Conservation (phyloP, 1,140 invertebrate genomes). For the Drosophila ogumai region DNA sequence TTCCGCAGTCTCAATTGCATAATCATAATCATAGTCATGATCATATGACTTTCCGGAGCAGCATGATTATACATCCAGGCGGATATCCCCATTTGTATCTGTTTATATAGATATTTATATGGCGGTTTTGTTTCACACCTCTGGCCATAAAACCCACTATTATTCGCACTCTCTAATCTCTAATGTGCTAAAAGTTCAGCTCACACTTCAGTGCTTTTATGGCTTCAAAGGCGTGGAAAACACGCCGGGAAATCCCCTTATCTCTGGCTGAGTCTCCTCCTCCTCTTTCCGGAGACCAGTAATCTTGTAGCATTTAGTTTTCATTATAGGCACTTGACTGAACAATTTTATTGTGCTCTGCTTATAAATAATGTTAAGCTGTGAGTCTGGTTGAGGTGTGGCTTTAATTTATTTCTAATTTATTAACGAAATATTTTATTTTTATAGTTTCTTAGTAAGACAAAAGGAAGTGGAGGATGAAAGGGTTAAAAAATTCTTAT, state of each 20-base stretch:
- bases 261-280: slow-evolving; percentile 2
- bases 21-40: slow-evolving; percentile 68
- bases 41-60: slow-evolving; percentile 49
- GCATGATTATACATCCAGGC: not conserved
- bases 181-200: slow-evolving; percentile 74
- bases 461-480: not conserved
- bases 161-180: slow-evolving; percentile 48
- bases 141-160: slow-evolving; percentile 45
- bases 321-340: slow-evolving; percentile 79
- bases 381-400: not conserved
- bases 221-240: slow-evolving; percentile 50
- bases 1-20: slow-evolving; percentile 73
- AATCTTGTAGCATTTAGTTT: slow-evolving; percentile 73
- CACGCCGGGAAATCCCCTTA: slow-evolving; percentile 36
- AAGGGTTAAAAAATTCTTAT: not conserved
- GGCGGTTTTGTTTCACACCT: slow-evolving; percentile 55
- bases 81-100: slow-evolving; percentile 37
- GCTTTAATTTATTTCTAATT: slow-evolving; percentile 26
- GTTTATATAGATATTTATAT: slow-evolving; percentile 10
- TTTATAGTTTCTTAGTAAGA: not conserved
- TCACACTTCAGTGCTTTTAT: slow-evolving; percentile 63
- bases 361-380: slow-evolving; percentile 47
- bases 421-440: not conserved
- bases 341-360: slow-evolving; percentile 31
- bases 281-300: slow-evolving; percentile 13